phyloP scores from a whole-genome alignment of 2,113 vertebrate species.

The Rhynchopsitta pachyrhyncha region DNA sequence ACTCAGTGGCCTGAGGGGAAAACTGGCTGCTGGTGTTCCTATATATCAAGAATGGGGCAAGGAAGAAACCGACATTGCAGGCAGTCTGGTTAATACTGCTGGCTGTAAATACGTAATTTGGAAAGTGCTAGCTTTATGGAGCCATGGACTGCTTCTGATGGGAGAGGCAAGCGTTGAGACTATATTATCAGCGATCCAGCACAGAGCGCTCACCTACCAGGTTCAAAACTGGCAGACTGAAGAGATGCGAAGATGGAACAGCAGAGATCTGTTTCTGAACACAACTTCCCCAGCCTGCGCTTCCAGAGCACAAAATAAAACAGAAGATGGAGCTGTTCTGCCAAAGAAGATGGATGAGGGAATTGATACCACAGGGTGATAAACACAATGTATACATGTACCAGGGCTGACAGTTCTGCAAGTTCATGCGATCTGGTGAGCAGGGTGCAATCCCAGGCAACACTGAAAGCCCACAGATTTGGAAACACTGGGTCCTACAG shows the following conservation, averaged over 20 bases:
- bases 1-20: slow-evolving; percentile 6
- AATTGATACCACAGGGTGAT: slow-evolving; percentile 33
- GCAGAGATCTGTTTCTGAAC: not conserved
- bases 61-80: not conserved
- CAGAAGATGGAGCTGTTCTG: slow-evolving; percentile 73
- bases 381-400: not conserved
- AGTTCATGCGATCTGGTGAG: not conserved
- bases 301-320: slow-evolving; percentile 52
- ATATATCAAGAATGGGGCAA: not conserved
- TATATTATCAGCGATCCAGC: not conserved
- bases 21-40: not conserved
- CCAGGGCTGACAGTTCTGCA: not conserved
- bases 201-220: fast-evolving
- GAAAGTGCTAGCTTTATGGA: not conserved
- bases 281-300: not conserved
- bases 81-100: not conserved
- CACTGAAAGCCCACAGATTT: not conserved
- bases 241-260: not conserved
- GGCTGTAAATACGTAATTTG: not conserved
- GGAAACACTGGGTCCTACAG: not conserved
- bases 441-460: not conserved
- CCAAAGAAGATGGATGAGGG: slow-evolving; percentile 51
- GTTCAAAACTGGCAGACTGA: not conserved
- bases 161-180: not conserved
- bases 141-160: not conserved